Base-by-base conservation (phyloP, 2,888 invertebrate genomes). In the Dryomyza anilis region DNA sequence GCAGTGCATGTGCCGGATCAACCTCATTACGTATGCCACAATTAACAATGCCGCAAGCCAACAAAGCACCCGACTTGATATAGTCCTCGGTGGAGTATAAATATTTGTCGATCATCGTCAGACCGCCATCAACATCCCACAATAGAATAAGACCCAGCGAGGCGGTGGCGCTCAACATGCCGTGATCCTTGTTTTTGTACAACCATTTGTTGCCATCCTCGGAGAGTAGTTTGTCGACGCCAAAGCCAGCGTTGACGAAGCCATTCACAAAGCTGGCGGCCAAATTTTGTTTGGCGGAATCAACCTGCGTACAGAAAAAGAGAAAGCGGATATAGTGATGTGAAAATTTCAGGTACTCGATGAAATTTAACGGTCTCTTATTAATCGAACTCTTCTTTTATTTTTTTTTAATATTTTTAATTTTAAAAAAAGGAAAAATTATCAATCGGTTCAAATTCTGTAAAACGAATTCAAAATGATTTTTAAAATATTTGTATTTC, bases 261-360 rank as follows among this genome's bases (percentile, higher is more conserved):
- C 98, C 99, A 83, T 99, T 99, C 0, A 99, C 99, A 80, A 99
- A 97, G 21, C 97, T 96, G 0, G 98, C 93, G 0, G 99, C 98
- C 23, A 99, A 86, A 84, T 99, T 99, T 83, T 98, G 96, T 46
- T 96, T 87, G 0, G 98, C 97, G 0, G 98, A 98, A 84, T 99
- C 98, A 0, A 95, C 90, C 72, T 79, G 19, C 23, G 33, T 50
- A 58, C 25, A 43, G 57, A 21, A 53, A 27, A 14, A 16, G 2
- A 16, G 8, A 43, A 16, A 16, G 6, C 1, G 1, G 16, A 43
- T 16, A 39, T 16, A 6, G 5, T 16, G 4, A 39, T 43, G n/a
- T 16, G 43, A 1, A 16, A 25, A 23, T n/a, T n/a, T n/a, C n/a
- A n/a, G n/a, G n/a, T n/a, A n/a, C n/a, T n/a, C n/a, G n/a, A n/a